Evolutionary conservation across 1,140 invertebrate genomes (phyloP), one percentile per base, ranked within the genome.

Genomic region (Colletes latitarsis): DNA sequence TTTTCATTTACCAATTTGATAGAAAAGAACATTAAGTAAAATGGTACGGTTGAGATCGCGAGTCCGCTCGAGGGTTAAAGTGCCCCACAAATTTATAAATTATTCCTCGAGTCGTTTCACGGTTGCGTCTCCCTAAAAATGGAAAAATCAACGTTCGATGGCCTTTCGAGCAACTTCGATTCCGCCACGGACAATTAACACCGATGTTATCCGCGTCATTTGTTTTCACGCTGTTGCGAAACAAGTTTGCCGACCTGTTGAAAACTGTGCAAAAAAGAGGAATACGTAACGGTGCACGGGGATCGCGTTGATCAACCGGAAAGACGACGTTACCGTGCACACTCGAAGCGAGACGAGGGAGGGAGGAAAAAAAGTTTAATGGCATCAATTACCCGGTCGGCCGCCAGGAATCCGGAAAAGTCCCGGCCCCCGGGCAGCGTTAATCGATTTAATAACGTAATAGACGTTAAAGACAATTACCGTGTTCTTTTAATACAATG

Each of bases 391-490:
- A 70, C n/a, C 46, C 8, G 17, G 6, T 4, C 0, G n/a, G 17
- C 8, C n/a, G 14, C 57, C 30, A 60, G 30, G 53, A 52, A 70
- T n/a, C 53, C 30, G 17, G 68, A 4, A 41, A 49, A 72, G 58
- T 6, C 39, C 15, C n/a, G 39, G 3, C 0, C 64, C n/a, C 41
- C n/a, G 63, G 49, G 41, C 64, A n/a, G 64, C 39, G 10, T 2
- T 52, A 60, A 58, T 75, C 53, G n/a, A 60, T 75, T 67, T 75
- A 75, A 74, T 67, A 80, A 60, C 43, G 77, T 67, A 60, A 67
- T 58, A 66, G 9, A 15, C 62, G 66, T 80, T 74, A 74, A 21
- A n/a, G 10, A 3, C 21, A 52, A 74, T 80, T 41, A 52, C 41
- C 19, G 62, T 1, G 41, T 53, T 80, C 60, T 17, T 85, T 83